Conservation (phyloP, 64 coral and sea anemone genomes). For the Orbicella faveolata region DNA sequence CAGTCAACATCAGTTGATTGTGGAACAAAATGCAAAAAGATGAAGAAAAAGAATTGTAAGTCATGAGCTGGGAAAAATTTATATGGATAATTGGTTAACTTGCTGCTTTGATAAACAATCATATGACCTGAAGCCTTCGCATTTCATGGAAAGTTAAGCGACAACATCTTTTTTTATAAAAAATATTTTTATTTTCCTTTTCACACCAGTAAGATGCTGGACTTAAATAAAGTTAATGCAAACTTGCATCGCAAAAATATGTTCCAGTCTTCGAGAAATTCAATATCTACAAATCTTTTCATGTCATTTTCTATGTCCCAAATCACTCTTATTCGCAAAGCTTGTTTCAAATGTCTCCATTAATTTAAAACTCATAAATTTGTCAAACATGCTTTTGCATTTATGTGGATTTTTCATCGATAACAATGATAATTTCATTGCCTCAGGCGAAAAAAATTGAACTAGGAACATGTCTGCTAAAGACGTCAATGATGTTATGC, state of each 20-base stretch:
- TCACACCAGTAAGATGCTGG: constrained; percentile 1
- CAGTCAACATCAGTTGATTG: no score
- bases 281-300: constrained; percentile 28
- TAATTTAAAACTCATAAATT: not conserved
- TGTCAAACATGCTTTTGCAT: not conserved
- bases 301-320: not conserved
- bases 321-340: not conserved
- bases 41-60: no score
- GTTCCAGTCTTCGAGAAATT: not conserved
- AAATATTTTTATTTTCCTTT: not conserved
- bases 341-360: not conserved
- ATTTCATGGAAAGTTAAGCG: no score
- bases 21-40: no score
- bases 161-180: not conserved
- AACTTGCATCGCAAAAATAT: constrained; percentile 31
- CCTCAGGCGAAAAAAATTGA: not conserved
- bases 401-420: not conserved
- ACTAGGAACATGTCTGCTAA: not conserved
- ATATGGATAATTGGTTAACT: no score
- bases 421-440: not conserved
- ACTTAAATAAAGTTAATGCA: constrained; percentile 19
- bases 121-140: no score
- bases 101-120: no score
- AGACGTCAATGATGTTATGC: not conserved
- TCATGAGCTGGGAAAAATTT: no score